phyloP scores from a whole-genome alignment of 2,113 vertebrate species.

The Microtus pennsylvanicus region DNA sequence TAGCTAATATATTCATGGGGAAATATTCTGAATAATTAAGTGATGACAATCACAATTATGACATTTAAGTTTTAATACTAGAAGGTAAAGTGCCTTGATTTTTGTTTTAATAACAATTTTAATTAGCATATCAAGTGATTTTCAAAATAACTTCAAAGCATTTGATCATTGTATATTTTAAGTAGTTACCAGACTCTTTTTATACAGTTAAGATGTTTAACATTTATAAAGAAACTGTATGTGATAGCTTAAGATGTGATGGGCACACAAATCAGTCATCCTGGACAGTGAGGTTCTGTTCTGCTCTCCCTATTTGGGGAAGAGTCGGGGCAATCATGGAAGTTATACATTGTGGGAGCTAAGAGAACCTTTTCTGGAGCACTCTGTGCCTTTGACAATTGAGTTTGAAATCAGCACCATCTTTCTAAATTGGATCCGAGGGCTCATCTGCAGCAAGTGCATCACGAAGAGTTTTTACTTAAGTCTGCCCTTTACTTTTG shows the following conservation, averaged over 20 bases:
- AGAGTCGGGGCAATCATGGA: background rate
- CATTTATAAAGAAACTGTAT: background rate
- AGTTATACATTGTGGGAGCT: background rate
- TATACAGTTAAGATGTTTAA: background rate
- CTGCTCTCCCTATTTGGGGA: background rate
- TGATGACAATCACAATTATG: background rate
- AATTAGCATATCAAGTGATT: constrained; percentile 2
- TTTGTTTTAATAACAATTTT: background rate
- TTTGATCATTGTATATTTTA: constrained; percentile 11
- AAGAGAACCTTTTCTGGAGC: background rate
- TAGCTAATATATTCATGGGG: background rate
- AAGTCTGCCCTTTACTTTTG: background rate
- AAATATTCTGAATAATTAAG: constrained; percentile 25
- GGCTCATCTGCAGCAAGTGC: background rate
- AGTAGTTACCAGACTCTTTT: background rate
- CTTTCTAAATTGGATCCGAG: background rate
- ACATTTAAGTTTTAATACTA: background rate
- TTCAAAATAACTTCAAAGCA: background rate
- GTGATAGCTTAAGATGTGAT: background rate
- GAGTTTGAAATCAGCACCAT: background rate
- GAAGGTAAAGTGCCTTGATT: background rate
- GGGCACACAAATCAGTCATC: background rate
- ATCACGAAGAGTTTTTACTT: background rate
- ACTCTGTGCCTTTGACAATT: background rate
- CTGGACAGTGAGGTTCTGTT: background rate